Base-by-base conservation (phyloP, 64 coral and sea anemone genomes). In the Astreopora myriophthalma region DNA sequence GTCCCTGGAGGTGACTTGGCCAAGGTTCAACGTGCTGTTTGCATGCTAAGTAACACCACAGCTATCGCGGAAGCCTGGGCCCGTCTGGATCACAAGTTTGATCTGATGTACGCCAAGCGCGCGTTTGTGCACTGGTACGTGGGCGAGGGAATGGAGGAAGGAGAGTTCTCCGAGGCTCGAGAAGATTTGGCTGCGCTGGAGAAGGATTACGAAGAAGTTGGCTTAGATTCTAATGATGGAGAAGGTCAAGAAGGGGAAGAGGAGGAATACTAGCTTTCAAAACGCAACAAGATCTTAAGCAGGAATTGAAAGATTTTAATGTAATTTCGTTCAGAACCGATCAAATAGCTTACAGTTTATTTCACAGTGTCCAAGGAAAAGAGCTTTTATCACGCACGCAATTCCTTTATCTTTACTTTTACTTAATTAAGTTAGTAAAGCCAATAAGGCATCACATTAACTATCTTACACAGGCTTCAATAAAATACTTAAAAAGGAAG, bases 61-160 rank as follows among this genome's bases (percentile, higher is more conserved):
- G 75, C 75, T 78, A 78, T 78, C 42, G 75, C 75, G 28, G 75
- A 78, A 44, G 75, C 75, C 75, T 78, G 75, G 75, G 75, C 75
- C 40, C 75, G 75, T 51, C 75, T 78, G 42, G 75, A 78, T 78
- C 75, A 78, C 75, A 78, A 78, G 75, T 78, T 78, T 78, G 75
- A 78, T 78, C 75, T 78, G 75, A 78, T 78, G 75, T 78, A 78
- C 2, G 75, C 75, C n/a, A 78, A 78, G 75, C 75, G 75, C 52
- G 75, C 75, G 1, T 78, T 78, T 78, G 75, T 78, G 25, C 75
- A 78, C 75, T 78, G 75, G 75, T 78, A 78, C 12, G 75, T 78
- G 44, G 75, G 75, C 52, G 75, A 78, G 75, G 75, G 75, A 51
- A 78, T 78, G 75, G 75, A 78, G 40, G 75, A 78, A 78, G 75